Base-by-base conservation (phyloP, 2,113 vertebrate species). In the Brienomyrus brachyistius region DNA sequence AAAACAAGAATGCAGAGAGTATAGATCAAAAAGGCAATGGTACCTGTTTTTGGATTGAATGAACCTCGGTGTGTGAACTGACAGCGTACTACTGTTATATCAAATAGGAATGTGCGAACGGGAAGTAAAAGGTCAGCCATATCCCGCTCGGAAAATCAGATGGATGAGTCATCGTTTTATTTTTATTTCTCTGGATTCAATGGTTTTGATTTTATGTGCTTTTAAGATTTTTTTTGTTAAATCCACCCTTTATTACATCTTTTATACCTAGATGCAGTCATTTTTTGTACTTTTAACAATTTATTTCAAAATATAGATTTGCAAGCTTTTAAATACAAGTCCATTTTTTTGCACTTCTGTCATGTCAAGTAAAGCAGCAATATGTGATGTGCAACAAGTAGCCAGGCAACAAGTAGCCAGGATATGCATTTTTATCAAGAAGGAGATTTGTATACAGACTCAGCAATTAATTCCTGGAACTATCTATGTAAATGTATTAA, bases 121-220 rank as follows among this genome's bases (percentile, higher is more conserved):
- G 47, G 84, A 86, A 90, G 31, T 40, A 51, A 87, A 87, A 87
- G 85, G 85, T 87, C 85, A 35, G n/a, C 51, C 10, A 19, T 31
- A 87, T 87, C 85, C 50, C 13, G 31, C 51, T 87, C 5, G 85
- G 85, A 87, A 87, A 54, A 87, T 87, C 51, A 19, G n/a, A 54
- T 21, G 27, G 31, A 31, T 87, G 85, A 56, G 23, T 87, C 51
- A 87, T 56, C 50, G 17, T 31, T 52, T 54, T 31, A 31, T 35
- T 52, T 17, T 27, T 51, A n/a, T 56, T 54, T 87, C 50, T 35
- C 7, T 17, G 23, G 51, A 87, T 35, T 56, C 27, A 54, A 11
- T 86, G 83, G 31, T 3, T 40, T 5, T 40, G 35, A 19, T 43
- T 43, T 86, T 51, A 27, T 50, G 45, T 19, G 82, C 40, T 86